Evolutionary conservation across 2,888 invertebrate genomes (phyloP), one percentile per base, ranked within the genome.

Genomic region (Desoria tigrina): DNA sequence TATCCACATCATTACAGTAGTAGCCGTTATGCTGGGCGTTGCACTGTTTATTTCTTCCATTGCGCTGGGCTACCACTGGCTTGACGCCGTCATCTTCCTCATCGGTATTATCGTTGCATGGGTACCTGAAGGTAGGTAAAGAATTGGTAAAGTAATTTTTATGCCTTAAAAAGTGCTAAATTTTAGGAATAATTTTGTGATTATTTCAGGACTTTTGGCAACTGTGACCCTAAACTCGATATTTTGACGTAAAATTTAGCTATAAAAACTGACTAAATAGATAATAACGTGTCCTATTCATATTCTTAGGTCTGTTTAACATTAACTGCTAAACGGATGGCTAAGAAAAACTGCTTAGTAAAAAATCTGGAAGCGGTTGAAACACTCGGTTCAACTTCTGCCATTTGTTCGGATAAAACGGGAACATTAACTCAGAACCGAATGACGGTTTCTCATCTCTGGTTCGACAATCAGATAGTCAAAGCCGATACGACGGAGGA

Each of bases 61-160:
- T 83, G 90, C 95, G 79, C 88, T 99, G 77, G 96, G 96, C 78
- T 99, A 99, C 83, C 92, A 94, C 82, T 98, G 97, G 97, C 86
- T 99, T 78, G 98, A 98, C 81, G 97, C 99, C 79, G 97, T 98
- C 77, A 96, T 99, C 82, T 99, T 99, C 88, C 86, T 96, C 78
- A 99, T 99, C 81, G 98, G 98, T 80, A 98, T 99, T 83, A 99
- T 99, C 83, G 98, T 99, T 74, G 99, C 98, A 74, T 99, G 99
- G 83, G 98, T 99, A 77, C 98, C 98, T 49, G 98, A 99, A 86
- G 97, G 98, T 84, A n/a, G n/a, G n/a, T n/a, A n/a, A n/a, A n/a
- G n/a, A n/a, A n/a, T n/a, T n/a, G n/a, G n/a, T n/a, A n/a, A n/a
- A n/a, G n/a, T n/a, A n/a, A n/a, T n/a, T n/a, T n/a, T n/a, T n/a